These are phyloP conservation scores for Eublepharis macularius DNA, from an alignment of 2,113 vertebrate species.

Conservation along the genomic window DNA sequence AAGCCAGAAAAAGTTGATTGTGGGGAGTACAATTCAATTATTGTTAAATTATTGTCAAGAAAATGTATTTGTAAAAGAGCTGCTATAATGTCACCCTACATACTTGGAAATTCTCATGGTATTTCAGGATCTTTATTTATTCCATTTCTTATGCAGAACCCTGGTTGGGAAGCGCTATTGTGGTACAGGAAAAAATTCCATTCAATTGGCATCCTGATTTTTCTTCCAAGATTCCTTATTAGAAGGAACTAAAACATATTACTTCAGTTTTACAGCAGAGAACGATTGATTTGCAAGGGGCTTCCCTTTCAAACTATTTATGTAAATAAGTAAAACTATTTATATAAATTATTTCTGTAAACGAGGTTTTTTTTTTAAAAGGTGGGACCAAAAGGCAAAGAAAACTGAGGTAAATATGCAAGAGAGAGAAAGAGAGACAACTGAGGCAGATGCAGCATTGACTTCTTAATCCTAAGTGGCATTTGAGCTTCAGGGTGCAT, in stretches of 20 bases:
- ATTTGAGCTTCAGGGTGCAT: neutral
- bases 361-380: neutral
- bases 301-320: neutral
- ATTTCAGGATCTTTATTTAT: no score
- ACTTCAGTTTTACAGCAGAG: neutral
- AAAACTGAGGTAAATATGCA: neutral
- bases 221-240: neutral
- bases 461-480: neutral
- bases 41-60: no score
- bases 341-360: neutral
- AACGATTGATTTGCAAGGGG: neutral
- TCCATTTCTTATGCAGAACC: no score
- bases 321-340: neutral
- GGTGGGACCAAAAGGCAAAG: no score
- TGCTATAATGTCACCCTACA: no score
- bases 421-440: no score
- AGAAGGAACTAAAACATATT: neutral
- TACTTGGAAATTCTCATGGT: no score
- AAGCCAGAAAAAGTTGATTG: no score
- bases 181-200: no score
- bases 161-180: no score
- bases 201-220: neutral
- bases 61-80: no score
- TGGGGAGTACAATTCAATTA: no score
- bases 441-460: neutral